Evolutionary conservation across 1,140 invertebrate species (phyloP), one percentile per base, ranked within the genome.

Genomic region (Elymnias hypermnestra): DNA sequence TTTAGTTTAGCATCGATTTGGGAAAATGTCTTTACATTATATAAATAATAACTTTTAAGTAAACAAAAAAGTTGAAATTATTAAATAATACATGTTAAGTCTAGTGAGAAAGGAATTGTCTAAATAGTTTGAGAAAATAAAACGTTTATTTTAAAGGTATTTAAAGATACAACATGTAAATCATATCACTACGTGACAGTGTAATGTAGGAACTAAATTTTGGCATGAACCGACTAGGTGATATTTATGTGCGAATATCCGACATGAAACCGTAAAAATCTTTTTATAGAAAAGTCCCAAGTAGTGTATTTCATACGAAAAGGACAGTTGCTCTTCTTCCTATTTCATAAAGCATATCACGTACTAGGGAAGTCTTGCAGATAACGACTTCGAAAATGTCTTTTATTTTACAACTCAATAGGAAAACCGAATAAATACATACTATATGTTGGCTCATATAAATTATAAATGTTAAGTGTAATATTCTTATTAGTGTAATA

Each of bases 261-360:
- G 13, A 33, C 29, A 15, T 15, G 19, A 33, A 33, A 14, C 15
- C 29, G 14, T 33, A 33, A 33, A n/a, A 33, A 33, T 33, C 29
- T 33, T 33, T 33, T 33, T 12, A 15, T 33, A 15, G 29, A 12
- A 33, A 15, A 33, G 29, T 15, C 29, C 29, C 13, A 15, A 3
- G 6, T 0, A 17, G 4, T 15, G n/a, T 33, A 33, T 33, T 15
- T 33, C 29, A 33, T 33, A 12, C 29, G 29, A 8, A 33, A 33
- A 1, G 29, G 29, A 33, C 29, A 33, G 29, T 33, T 7, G 13
- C 12, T 33, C 13, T 33, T 33, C 29, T 17, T 33, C 12, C 29
- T 33, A 9, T 33, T 33, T 33, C 29, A 33, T 33, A 33, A 33
- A 33, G 29, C 29, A 15, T 33, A 33, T 2, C 29, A 33, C 29